These are phyloP conservation scores for Eupeodes corollae DNA, from an alignment of 1,140 invertebrate genomes.

Conservation along the genomic window DNA sequence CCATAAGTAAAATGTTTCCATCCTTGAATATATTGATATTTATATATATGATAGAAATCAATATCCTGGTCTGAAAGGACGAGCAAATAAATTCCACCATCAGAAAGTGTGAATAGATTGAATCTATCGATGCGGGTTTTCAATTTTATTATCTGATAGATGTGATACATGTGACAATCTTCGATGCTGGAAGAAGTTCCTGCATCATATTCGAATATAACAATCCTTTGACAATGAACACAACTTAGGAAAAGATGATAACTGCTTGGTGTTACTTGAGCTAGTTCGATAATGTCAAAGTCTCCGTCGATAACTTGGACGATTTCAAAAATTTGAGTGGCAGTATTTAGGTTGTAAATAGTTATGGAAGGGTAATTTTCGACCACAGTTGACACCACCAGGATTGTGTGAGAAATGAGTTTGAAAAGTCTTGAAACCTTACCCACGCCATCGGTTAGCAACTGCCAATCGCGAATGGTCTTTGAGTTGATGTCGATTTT, in stretches of 20 bases:
- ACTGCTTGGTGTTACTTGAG: background rate
- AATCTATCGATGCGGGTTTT: constrained; percentile 9
- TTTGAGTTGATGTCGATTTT: constrained; percentile 10
- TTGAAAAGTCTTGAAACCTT: constrained; percentile 13
- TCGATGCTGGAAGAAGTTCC: background rate
- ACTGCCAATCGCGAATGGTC: constrained; percentile 27
- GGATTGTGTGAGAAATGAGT: background rate
- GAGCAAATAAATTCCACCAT: constrained; percentile 12
- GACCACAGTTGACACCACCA: constrained; percentile 9
- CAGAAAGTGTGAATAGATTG: constrained; percentile 10
- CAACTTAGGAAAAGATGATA: constrained; percentile 21
- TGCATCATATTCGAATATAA: constrained; percentile 9
- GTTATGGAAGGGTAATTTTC: constrained; percentile 13
- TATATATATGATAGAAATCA: constrained; percentile 21
- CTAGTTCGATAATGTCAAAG: constrained; percentile 22
- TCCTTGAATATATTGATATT: constrained; percentile 16
- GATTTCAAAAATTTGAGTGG: constrained; percentile 11
- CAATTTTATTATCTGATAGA: constrained; percentile 16
- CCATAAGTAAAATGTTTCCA: constrained; percentile 23
- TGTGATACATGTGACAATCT: background rate
- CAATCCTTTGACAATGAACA: constrained; percentile 16
- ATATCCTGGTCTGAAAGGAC: constrained; percentile 13
- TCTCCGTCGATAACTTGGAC: constrained; percentile 20
- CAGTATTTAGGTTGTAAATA: constrained; percentile 11
- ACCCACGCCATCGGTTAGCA: constrained; percentile 12